phyloP scores from a whole-genome alignment of 2,888 invertebrate species.

The Trimorus sp. region DNA sequence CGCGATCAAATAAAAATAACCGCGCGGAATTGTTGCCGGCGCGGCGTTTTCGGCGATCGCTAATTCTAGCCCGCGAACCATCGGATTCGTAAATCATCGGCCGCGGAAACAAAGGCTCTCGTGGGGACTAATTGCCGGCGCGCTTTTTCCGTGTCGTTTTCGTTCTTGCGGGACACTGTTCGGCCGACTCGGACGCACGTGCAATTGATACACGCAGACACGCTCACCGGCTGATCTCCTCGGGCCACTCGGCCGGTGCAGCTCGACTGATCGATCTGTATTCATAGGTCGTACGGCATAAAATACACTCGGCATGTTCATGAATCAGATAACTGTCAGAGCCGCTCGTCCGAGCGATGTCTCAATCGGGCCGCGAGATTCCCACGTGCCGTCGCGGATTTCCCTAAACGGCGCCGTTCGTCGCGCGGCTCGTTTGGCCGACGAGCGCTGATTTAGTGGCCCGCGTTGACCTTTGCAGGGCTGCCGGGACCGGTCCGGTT shows the following conservation, averaged over 20 bases:
- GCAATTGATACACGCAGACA: slow-evolving; percentile 75
- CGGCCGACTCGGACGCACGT: too few species aligned
- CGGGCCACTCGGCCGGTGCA: slow-evolving; percentile 67
- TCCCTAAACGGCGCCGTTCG: not conserved
- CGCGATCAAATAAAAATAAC: slow-evolving; percentile 57
- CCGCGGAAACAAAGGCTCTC: not conserved
- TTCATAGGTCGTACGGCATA: slow-evolving; percentile 82
- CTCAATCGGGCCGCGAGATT: slow-evolving; percentile 76
- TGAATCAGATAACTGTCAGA: slow-evolving; percentile 82
- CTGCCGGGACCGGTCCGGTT: slow-evolving; percentile 71
- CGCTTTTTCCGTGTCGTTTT: too few species aligned
- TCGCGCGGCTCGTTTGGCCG: too few species aligned
- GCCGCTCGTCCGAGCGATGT: slow-evolving; percentile 78
- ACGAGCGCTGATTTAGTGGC: slow-evolving; percentile 77
- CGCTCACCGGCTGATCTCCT: slow-evolving; percentile 69
- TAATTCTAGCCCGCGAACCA: too few species aligned
- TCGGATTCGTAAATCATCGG: too few species aligned
- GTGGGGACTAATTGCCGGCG: not conserved
- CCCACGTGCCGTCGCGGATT: not conserved
- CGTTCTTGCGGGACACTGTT: slow-evolving; percentile 12
- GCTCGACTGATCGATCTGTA: slow-evolving; percentile 79
- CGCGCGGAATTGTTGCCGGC: slow-evolving; percentile 31
- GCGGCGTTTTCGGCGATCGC: slow-evolving; percentile 17
- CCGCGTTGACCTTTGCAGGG: slow-evolving; percentile 74
- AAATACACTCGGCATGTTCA: slow-evolving; percentile 82